Percentiles rank a stretch among this genome's conserved stretches.
Conservation (phyloP, 2,888 invertebrate genomes). For the Troglohyphantes excavatus region DNA sequence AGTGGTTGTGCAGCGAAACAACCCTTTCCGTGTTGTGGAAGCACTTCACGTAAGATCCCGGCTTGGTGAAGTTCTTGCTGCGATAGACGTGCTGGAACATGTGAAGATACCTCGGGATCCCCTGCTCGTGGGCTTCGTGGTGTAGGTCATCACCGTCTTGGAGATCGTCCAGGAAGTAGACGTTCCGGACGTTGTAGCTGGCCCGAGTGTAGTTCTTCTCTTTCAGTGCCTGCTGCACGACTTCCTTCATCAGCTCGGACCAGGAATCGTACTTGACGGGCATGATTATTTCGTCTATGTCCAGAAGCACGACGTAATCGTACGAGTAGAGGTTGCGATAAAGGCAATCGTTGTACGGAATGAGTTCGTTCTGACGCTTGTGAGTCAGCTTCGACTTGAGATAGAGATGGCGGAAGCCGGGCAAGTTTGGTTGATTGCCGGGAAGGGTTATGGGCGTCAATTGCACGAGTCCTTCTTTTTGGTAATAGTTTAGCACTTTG, state of each 20-base stretch:
- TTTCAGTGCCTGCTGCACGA: constrained; percentile 85
- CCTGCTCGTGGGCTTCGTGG: constrained; percentile 80
- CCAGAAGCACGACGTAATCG: constrained; percentile 87
- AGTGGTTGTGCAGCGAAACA: constrained; percentile 94
- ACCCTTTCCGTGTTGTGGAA: constrained; percentile 96
- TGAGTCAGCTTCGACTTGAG: constrained; percentile 86
- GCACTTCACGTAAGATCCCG: constrained; percentile 95
- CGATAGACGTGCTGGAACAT: constrained; percentile 96
- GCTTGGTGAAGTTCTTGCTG: constrained; percentile 94
- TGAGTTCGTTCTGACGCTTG: constrained; percentile 88
- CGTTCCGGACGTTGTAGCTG: constrained; percentile 93
- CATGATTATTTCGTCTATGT: constrained; percentile 89
- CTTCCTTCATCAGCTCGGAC: constrained; percentile 85
- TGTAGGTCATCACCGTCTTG: constrained; percentile 85
- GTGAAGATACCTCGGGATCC: constrained; percentile 88
- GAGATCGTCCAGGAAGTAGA: constrained; percentile 95
- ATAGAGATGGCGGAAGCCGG: constrained; percentile 82
- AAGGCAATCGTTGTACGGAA: constrained; percentile 90
- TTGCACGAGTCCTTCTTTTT: constrained; percentile 84
- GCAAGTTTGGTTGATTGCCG: constrained; percentile 84
- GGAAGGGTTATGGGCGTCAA: constrained; percentile 85
- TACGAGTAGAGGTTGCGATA: constrained; percentile 87
- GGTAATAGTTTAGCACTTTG: constrained; percentile 88
- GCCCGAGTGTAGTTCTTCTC: constrained; percentile 88
- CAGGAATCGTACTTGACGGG: constrained; percentile 86